phyloP scores from a whole-genome alignment of 2,888 invertebrate species.

The Scaptomyza flava region DNA sequence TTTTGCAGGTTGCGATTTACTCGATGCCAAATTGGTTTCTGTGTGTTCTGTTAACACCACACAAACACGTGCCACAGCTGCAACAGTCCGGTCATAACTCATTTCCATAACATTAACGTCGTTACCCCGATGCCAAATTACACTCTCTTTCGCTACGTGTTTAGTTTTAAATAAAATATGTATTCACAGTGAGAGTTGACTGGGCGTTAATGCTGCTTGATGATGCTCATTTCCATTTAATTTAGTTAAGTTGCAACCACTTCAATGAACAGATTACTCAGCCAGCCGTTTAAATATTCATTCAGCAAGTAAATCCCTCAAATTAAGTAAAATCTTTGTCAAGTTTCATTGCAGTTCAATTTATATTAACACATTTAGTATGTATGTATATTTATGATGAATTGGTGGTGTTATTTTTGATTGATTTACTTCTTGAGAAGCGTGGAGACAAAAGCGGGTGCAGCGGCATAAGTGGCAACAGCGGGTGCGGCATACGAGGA shows the following conservation, averaged over 20 bases:
- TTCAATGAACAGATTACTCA: conserved; percentile 1
- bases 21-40: conserved; percentile 3
- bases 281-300: conserved; percentile 24
- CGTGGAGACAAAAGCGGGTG: conserved; percentile 65
- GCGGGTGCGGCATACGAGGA: conserved; percentile 47
- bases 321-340: conserved; percentile 19
- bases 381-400: conserved; percentile 9
- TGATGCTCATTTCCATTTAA: neutral
- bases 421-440: conserved; percentile 68
- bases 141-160: too few species aligned
- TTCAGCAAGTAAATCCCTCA: conserved; percentile 13
- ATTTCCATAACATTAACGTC: conserved; percentile 73
- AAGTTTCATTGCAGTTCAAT: conserved; percentile 57
- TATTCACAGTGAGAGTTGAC: too few species aligned
- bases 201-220: conserved; percentile 5
- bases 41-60: conserved; percentile 16
- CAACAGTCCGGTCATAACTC: conserved; percentile 58
- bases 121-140: conserved; percentile 43
- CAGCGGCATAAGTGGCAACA: conserved; percentile 36
- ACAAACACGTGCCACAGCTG: conserved; percentile 28
- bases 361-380: conserved; percentile 45
- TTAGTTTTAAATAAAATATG: conserved; percentile 2
- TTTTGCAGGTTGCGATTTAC: neutral
- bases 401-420: neutral
- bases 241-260: conserved; percentile 8